Evolutionary conservation across 2,113 vertebrate species (phyloP), one percentile per base, ranked within the genome.

Genomic region (Labeo catla): DNA sequence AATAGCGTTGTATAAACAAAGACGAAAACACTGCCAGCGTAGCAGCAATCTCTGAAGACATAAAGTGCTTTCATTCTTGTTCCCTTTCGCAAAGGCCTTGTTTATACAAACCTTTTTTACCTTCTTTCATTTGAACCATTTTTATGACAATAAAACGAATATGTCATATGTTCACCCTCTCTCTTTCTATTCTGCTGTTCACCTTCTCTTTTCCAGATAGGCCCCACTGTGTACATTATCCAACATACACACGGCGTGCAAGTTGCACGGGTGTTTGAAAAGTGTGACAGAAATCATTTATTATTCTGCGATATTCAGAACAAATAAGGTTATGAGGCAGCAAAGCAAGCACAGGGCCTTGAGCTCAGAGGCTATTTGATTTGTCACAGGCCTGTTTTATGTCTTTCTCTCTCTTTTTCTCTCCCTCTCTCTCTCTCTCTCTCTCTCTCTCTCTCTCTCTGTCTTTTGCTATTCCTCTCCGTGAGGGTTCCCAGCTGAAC

Each of bases 261-360:
- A 84, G 80, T 84, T 86, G 57, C 45, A 68, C 45, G 36, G 73
- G 73, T 91, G 84, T 91, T 91, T 90, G 86, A 87, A 91, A 87
- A 59, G 79, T 90, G 87, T 78, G 88, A 88, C 84, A 88, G 84
- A 84, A 84, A 87, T 85, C 21, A 86, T 89, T 89, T 78, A 89
- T 90, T 87, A 87, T 82, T 23, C 83, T 39, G 70, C 52, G 61
- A 84, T 85, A 86, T 85, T 72, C 68, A 61, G 82, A 89, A 87
- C 86, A 88, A 87, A 88, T 87, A 88, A 88, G 86, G 86, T 82
- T 85, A 86, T 74, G 87, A 84, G 84, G 49, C 76, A 65, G 78
- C 23, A 39, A 76, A 63, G 63, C 34, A 19, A 79, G 78, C 45
- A 73, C 79, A 52, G 70, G 52, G 82, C 66, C 66, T 84, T 59